A percentile compares a stretch with the other conserved stretches of the same genome.
phyloP scores from a whole-genome alignment of 2,797 vertebrate genomes.

The Brachyrhaphis roseni region DNA sequence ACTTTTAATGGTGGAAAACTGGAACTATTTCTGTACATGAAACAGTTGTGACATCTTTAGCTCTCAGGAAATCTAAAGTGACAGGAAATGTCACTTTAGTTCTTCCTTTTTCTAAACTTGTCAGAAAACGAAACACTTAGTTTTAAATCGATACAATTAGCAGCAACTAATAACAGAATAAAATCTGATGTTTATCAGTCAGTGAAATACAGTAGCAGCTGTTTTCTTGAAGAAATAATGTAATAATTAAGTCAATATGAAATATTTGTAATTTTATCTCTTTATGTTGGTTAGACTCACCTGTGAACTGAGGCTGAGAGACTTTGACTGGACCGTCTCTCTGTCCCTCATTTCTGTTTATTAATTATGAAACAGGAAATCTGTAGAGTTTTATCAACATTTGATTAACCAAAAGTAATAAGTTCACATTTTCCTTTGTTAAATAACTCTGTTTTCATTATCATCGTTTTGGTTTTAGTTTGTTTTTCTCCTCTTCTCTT shows the following conservation, averaged over 20 bases:
- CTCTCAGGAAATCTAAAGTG: neutral
- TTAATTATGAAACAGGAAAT: too few relatives aligned
- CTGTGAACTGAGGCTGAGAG: neutral
- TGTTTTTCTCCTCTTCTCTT: too few relatives aligned
- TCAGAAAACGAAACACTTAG: neutral
- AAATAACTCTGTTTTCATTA: too few relatives aligned
- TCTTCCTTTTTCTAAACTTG: neutral
- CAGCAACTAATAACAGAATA: neutral
- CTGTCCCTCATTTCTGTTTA: too few relatives aligned
- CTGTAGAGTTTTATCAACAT: too few relatives aligned
- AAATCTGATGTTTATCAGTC: neutral
- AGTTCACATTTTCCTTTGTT: too few relatives aligned
- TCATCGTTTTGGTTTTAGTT: neutral
- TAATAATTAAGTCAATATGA: neutral
- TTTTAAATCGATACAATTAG: neutral
- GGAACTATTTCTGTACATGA: rapidly evolving
- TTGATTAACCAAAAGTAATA: too few relatives aligned
- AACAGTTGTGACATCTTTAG: neutral
- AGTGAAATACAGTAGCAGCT: neutral
- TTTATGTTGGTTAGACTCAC: neutral
- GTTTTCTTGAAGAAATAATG: neutral
- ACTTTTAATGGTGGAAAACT: neutral
- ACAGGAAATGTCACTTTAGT: neutral
- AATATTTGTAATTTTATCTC: neutral
- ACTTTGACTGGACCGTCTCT: neutral